Evolutionary conservation across 2,113 vertebrate genomes (phyloP).

Genomic region (Clarias gariepinus): DNA sequence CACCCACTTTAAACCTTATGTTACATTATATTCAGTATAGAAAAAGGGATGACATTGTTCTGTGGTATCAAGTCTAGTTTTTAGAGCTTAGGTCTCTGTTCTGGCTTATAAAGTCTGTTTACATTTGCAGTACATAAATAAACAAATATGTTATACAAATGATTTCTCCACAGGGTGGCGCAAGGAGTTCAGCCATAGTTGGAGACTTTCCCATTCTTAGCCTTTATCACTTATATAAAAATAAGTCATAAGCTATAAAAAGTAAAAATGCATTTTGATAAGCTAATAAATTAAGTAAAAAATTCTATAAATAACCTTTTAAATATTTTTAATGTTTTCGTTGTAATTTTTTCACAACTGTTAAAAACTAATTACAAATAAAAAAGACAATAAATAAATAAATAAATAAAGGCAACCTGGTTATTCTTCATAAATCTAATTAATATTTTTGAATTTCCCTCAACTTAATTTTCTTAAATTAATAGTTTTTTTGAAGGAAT

Average conservation of each 20-base stretch:
- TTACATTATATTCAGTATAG: too few species aligned
- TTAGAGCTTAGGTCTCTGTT: neutral
- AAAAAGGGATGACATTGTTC: too few species aligned
- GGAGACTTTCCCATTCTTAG: neutral
- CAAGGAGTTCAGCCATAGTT: neutral
- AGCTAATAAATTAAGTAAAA: neutral
- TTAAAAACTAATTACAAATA: too few species aligned
- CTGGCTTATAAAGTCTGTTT: neutral
- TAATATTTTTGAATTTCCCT: neutral
- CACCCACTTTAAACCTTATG: neutral
- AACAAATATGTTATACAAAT: neutral
- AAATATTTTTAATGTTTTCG: neutral
- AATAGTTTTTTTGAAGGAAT: neutral
- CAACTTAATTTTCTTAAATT: neutral
- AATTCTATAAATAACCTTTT: too few species aligned
- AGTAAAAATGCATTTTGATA: neutral
- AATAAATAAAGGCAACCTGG: neutral
- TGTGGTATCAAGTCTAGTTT: neutral
- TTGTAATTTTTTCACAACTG: neutral
- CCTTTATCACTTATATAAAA: neutral
- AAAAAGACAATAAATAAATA: neutral
- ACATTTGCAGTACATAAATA: neutral
- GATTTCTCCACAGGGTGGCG: constrained; percentile 30
- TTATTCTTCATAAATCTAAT: neutral
- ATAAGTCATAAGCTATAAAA: neutral